A percentile compares a stretch with the other conserved stretches of the same genome.
These are phyloP conservation scores for Parazoanthus atlanticus DNA, from an alignment of 92 coral and sea anemone genomes.

Conservation along the genomic window DNA sequence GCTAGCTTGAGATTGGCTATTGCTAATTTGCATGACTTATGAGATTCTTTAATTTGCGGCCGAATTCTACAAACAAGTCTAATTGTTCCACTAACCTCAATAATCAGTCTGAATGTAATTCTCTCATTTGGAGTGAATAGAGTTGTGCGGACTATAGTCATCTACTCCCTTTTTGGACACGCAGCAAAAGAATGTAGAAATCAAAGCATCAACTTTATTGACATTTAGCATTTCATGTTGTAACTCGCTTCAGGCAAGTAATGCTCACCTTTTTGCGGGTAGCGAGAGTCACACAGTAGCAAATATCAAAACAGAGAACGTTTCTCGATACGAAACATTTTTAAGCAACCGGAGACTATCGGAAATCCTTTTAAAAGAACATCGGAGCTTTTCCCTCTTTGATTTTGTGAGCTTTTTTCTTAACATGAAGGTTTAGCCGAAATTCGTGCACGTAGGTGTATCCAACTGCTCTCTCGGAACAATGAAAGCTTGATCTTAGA, in stretches of 20 bases:
- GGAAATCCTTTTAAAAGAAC: not conserved
- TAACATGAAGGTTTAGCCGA: not conserved
- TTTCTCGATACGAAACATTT: not conserved
- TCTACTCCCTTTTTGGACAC: not conserved
- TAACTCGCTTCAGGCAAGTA: not conserved
- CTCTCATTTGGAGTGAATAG: not conserved
- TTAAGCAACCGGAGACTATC: not conserved
- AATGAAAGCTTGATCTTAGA: constrained; percentile 1
- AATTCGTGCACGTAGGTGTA: not conserved
- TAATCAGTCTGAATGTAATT: not conserved
- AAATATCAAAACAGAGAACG: not conserved
- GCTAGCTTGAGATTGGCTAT: not conserved
- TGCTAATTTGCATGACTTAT: not conserved
- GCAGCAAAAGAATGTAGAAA: not conserved
- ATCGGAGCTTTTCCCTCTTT: not conserved
- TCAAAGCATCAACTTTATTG: not conserved
- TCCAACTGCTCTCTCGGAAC: not conserved
- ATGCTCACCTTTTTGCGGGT: not conserved
- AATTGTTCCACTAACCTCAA: not conserved
- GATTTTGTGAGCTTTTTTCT: not conserved
- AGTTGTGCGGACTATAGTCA: not conserved
- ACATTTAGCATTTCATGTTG: no score
- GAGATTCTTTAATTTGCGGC: not conserved
- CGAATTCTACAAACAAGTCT: not conserved
- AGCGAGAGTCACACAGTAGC: not conserved